Base-by-base conservation (phyloP, 2,113 vertebrate species). In the Sceloporus undulatus region DNA sequence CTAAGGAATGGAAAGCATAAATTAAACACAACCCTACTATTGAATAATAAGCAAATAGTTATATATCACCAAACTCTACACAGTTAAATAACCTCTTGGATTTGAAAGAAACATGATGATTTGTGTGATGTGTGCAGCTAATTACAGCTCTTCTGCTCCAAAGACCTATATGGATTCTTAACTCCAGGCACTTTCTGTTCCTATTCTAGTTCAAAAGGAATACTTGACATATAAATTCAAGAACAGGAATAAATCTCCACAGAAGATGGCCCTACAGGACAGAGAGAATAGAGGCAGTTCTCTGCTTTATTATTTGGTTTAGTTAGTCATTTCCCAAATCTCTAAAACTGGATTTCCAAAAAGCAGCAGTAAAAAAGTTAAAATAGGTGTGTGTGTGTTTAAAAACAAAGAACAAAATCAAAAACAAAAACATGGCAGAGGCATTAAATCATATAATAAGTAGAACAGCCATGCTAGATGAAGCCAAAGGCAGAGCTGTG, bases 61-160 rank as follows among this genome's bases (percentile, higher is more conserved):
- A 56, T 84, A 88, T 56, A 48, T 70, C 48, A 70, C 42, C 59
- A 88, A 79, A 23, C 2, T 65, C n/a, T 34, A 73, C 18, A 85
- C 80, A 77, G 38, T 73, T 81, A 86, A 65, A 89, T 59, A 91
- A 54, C 68, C 29, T 79, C 42, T 54, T 29, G 68, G 42, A 87
- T 21, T 70, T 52, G 56, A 79, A 25, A 75, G 29, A 5, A 76
- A 18, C 59, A 65, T 21, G 48, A 42, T 13, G 38, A 9, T 80
- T 4, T 62, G 11, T 40, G 10, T 73, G 78, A 83, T 52, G 2
- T 21, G 19, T 34, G 52, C 2, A 73, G 59, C 13, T 56, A 90
- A 76, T 81, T 89, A 79, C 1, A 54, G 48, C 40, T 88, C 9
- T 14, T 34, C 29, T n/a, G 16, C 16, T 38, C 5, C n/a, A 84